Conservation (phyloP, 2,888 invertebrate genomes). For the Philhelius pedissequus region DNA sequence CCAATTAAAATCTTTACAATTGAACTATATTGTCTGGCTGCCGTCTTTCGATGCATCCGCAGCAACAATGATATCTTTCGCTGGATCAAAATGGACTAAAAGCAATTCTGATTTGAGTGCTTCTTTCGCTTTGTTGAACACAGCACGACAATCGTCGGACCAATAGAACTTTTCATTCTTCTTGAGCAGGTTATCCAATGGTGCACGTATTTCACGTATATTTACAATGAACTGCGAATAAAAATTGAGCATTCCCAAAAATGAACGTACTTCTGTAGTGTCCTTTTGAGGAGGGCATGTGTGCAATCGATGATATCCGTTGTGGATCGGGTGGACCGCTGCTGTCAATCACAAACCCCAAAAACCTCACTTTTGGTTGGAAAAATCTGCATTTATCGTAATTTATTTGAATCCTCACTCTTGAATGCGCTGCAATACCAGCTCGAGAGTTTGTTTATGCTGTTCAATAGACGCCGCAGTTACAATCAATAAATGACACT, state of each 20-base stretch:
- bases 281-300: conserved; percentile 56
- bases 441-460: too few relatives aligned
- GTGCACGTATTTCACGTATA: conserved; percentile 29
- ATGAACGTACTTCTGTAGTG: conserved; percentile 49
- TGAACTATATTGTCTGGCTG: too few relatives aligned
- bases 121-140: conserved; percentile 22
- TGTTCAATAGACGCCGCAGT: too few relatives aligned
- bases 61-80: conserved; percentile 40
- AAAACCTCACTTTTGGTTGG: conserved; percentile 24
- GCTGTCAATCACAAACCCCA: conserved; percentile 33
- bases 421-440: conserved; percentile 23
- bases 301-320: conserved; percentile 23
- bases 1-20: too few relatives aligned
- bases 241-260: conserved; percentile 48
- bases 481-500: not conserved
- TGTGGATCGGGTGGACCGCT: conserved; percentile 40
- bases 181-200: conserved; percentile 68
- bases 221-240: conserved; percentile 50
- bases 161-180: conserved; percentile 33
- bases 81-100: conserved; percentile 51
- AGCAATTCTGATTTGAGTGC: conserved; percentile 28
- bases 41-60: conserved; percentile 49
- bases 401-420: conserved; percentile 51
- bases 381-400: conserved; percentile 49
- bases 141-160: not conserved